phyloP scores from a whole-genome alignment of 2,888 invertebrate species.

The Calliphora vomitoria region DNA sequence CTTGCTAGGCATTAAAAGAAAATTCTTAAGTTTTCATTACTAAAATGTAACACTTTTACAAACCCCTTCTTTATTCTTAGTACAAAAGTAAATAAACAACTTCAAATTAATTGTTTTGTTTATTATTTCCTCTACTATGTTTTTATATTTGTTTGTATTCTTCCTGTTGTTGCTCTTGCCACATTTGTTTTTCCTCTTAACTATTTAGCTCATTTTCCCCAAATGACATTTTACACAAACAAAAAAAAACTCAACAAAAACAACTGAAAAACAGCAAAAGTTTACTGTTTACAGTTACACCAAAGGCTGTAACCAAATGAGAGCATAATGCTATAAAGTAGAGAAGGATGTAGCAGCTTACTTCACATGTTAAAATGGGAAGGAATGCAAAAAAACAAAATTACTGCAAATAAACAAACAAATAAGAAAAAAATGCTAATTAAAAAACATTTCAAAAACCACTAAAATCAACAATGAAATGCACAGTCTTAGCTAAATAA shows the following conservation, averaged over 20 bases:
- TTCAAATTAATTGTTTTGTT: constrained; percentile 58
- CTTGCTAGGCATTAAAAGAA: not conserved
- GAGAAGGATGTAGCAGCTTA: constrained; percentile 23
- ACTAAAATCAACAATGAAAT: constrained; percentile 50
- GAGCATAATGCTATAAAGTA: constrained; percentile 54
- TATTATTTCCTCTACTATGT: constrained; percentile 48
- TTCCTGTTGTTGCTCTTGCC: constrained; percentile 20
- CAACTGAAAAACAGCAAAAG: not conserved
- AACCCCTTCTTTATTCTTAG: not conserved
- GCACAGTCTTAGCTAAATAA: constrained; percentile 19
- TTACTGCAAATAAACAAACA: not conserved
- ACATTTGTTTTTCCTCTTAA: constrained; percentile 38
- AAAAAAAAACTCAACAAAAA: constrained; percentile 39
- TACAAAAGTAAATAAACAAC: constrained; percentile 57
- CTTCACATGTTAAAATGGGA: not conserved
- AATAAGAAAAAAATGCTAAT: constrained; percentile 45
- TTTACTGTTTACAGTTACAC: constrained; percentile 20
- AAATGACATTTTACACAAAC: constrained; percentile 56
- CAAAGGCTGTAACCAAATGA: constrained; percentile 53
- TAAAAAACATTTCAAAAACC: constrained; percentile 54
- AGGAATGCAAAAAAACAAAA: not conserved
- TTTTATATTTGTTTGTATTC: constrained; percentile 6
- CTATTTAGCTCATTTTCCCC: constrained; percentile 50
- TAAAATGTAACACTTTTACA: not conserved
- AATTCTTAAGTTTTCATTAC: not conserved